These are phyloP conservation scores for Yponomeuta sedellus DNA, from an alignment of 2,888 invertebrate species.

Conservation along the genomic window DNA sequence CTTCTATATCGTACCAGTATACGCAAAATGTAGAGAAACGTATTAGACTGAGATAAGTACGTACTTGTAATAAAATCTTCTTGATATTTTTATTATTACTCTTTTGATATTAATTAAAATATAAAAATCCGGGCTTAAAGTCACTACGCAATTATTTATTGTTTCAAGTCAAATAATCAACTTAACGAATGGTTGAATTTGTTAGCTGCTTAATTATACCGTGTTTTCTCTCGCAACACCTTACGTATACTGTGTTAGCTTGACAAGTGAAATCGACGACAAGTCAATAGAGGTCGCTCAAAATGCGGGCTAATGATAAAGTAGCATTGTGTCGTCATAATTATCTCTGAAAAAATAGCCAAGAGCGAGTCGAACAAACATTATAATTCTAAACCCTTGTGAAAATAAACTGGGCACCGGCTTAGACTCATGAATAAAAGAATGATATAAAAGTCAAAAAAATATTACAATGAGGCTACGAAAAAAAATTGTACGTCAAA, in stretches of 20 bases:
- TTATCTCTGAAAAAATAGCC: not conserved
- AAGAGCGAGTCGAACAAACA: too few species aligned
- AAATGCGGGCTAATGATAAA: slow-evolving; percentile 9
- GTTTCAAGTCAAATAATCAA: not conserved
- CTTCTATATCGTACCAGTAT: slow-evolving; percentile 27
- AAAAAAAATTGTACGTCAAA: too few species aligned
- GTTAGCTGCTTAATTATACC: too few species aligned
- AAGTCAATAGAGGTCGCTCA: slow-evolving; percentile 39
- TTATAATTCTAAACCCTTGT: too few species aligned
- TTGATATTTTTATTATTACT: not conserved
- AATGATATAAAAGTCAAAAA: too few species aligned
- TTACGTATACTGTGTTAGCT: slow-evolving; percentile 25
- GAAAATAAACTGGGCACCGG: too few species aligned
- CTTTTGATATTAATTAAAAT: not conserved
- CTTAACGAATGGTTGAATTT: not conserved
- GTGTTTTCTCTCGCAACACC: not conserved
- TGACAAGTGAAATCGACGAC: slow-evolving; percentile 59
- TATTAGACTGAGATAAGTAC: too few species aligned
- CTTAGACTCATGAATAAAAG: too few species aligned
- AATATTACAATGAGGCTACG: too few species aligned
- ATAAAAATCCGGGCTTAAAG: not conserved
- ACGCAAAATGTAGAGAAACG: slow-evolving; percentile 24
- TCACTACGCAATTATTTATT: not conserved
- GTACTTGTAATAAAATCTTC: not conserved
- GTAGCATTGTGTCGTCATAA: not conserved